Evolutionary conservation across 1,140 invertebrate genomes (phyloP).

Genomic region (Zaprionus ornatus): DNA sequence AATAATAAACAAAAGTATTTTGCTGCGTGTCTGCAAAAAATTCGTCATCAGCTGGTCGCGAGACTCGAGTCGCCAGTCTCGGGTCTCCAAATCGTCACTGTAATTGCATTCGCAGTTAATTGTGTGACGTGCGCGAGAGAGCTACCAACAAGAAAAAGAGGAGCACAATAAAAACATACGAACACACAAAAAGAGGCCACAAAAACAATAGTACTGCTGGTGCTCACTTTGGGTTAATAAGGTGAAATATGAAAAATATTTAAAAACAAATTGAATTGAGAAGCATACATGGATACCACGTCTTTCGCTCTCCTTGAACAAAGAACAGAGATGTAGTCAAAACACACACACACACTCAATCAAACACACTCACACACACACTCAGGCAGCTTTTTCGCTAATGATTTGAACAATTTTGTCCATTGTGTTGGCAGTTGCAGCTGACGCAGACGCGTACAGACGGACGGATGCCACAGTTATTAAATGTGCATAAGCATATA

Average conservation of each 20-base stretch:
- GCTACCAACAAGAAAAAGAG: slow-evolving; percentile 9
- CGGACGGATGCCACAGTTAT: slow-evolving; percentile 62
- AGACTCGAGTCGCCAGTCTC: slow-evolving; percentile 28
- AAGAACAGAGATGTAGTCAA: slow-evolving; percentile 50
- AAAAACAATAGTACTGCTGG: slow-evolving; percentile 15
- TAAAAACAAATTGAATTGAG: slow-evolving; percentile 45
- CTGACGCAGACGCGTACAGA: slow-evolving; percentile 29
- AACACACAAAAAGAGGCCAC: slow-evolving; percentile 19
- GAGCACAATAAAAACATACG: slow-evolving; percentile 15
- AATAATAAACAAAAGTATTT: slow-evolving; percentile 50
- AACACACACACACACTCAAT: slow-evolving; percentile 3
- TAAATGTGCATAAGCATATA: slow-evolving; percentile 39
- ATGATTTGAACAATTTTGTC: slow-evolving; percentile 37
- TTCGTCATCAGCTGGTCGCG: slow-evolving; percentile 76
- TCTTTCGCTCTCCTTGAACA: slow-evolving; percentile 31
- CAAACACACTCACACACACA: neutral
- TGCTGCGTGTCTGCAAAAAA: slow-evolving; percentile 54
- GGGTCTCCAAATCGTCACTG: slow-evolving; percentile 27
- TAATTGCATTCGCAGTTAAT: slow-evolving; percentile 54
- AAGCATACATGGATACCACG: slow-evolving; percentile 1
- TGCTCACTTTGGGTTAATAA: slow-evolving; percentile 52
- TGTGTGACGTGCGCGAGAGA: slow-evolving; percentile 36
- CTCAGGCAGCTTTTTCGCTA: slow-evolving; percentile 18
- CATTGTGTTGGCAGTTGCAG: slow-evolving; percentile 31
- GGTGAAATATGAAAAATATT: slow-evolving; percentile 56